Evolutionary conservation across 2,888 invertebrate genomes (phyloP).

Genomic region (Ormyrus thymus): DNA sequence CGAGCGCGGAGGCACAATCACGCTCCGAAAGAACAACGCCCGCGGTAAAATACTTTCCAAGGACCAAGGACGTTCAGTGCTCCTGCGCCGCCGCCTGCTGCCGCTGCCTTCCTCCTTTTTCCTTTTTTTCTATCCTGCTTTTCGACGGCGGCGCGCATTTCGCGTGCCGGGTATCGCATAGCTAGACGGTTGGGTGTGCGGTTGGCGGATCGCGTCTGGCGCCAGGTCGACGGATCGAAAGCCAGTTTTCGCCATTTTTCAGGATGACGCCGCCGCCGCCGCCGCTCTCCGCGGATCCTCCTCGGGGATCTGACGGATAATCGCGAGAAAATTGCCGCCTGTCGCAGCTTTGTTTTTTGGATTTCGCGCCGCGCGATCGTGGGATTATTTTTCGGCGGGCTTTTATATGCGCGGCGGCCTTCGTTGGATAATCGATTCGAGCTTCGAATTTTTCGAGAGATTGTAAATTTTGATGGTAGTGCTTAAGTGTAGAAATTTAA

Average conservation of each 20-base stretch:
- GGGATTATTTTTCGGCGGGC: too few species aligned
- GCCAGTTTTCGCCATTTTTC: constrained; percentile 34
- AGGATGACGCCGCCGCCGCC: not conserved
- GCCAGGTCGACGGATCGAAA: constrained; percentile 56
- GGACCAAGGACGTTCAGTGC: constrained; percentile 69
- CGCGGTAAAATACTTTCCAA: constrained; percentile 41
- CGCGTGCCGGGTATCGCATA: constrained; percentile 17
- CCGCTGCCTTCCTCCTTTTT: constrained; percentile 31
- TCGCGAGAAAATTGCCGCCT: not conserved
- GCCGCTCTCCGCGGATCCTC: too few species aligned
- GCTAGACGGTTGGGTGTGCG: constrained; percentile 19
- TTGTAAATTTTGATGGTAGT: too few species aligned
- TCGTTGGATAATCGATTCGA: too few species aligned
- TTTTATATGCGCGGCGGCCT: too few species aligned
- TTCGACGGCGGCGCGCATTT: not conserved
- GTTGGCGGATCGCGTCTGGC: constrained; percentile 58
- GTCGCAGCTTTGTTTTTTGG: constrained; percentile 15
- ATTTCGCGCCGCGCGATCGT: not conserved
- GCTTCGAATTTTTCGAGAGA: too few species aligned
- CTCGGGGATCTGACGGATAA: not conserved
- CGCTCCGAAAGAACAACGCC: constrained; percentile 3
- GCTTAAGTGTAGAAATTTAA: too few species aligned
- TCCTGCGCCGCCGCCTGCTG: constrained; percentile 52
- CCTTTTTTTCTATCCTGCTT: not conserved
- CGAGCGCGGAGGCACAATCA: not conserved